phyloP scores from a whole-genome alignment of 53 echinoderm and acorn worm genomes.

The Arbacia lixula region DNA sequence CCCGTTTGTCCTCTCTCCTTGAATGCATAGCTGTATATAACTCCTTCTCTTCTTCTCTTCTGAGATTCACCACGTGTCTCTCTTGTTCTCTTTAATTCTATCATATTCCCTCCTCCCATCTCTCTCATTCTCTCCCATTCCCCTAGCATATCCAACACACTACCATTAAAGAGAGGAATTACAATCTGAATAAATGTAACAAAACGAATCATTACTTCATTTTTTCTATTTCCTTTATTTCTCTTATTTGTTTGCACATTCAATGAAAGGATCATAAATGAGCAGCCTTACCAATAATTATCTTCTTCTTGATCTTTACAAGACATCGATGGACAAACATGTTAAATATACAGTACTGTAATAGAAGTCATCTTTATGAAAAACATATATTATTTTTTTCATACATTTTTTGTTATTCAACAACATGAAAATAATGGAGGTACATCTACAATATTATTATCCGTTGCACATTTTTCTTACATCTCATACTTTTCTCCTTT shows the following conservation, averaged over 20 bases:
- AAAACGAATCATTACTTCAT: no score
- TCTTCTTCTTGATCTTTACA: constrained; percentile 13
- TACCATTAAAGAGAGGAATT: no score
- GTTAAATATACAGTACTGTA: constrained; percentile 48
- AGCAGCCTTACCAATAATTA: background rate
- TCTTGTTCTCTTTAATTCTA: no score
- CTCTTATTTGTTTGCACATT: constrained; percentile 45
- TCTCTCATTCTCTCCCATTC: no score
- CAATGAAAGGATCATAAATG: background rate
- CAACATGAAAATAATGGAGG: background rate
- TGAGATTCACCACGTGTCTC: no score
- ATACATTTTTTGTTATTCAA: background rate
- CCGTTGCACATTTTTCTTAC: background rate
- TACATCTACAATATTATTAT: background rate
- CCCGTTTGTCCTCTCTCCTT: no score
- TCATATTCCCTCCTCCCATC: no score
- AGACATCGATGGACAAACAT: constrained; percentile 16
- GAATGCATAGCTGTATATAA: no score
- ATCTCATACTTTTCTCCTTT: background rate
- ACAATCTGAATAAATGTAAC: no score
- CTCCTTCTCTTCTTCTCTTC: no score
- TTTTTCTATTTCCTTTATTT: constrained; percentile 11
- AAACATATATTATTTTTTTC: background rate
- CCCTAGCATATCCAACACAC: no score
- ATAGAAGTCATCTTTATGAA: constrained; percentile 35